A percentile compares a stretch with the other conserved stretches of the same genome.
Evolutionary conservation across 1,140 invertebrate genomes (phyloP).

Genomic region (Neotoxoptera formosana): DNA sequence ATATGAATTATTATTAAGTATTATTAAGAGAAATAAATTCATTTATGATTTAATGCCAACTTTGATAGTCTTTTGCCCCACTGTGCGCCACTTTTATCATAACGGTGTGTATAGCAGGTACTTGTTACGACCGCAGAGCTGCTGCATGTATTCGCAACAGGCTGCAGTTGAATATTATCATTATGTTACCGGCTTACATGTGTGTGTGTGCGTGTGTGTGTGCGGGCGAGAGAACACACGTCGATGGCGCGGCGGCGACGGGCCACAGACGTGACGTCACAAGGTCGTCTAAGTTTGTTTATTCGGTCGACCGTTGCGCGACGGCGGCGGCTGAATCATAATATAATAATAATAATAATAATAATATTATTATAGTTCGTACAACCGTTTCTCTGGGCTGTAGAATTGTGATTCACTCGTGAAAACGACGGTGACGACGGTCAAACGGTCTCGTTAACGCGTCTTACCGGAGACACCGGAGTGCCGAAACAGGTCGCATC

Average conservation of each 20-base stretch:
- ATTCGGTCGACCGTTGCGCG: not conserved
- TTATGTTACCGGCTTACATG: not conserved
- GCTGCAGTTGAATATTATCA: not conserved
- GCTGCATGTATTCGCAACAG: not conserved
- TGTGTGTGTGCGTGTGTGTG: not conserved
- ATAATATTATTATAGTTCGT: slow-evolving; percentile 5
- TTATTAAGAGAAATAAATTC: too few species aligned
- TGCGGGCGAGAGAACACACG: slow-evolving; percentile 7
- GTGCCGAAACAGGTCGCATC: not conserved
- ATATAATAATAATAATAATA: not conserved
- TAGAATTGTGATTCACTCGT: not conserved
- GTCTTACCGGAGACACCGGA: not conserved
- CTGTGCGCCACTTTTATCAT: too few species aligned
- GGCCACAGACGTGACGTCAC: slow-evolving; percentile 36
- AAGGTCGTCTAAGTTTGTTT: slow-evolving; percentile 54
- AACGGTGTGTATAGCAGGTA: not conserved
- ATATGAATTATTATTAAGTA: too few species aligned
- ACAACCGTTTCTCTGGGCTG: not conserved
- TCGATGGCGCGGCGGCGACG: too few species aligned
- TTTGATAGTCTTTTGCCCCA: too few species aligned
- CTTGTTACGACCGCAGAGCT: not conserved
- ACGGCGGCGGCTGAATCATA: not conserved
- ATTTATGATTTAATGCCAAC: too few species aligned
- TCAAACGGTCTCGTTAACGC: not conserved
- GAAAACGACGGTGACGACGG: not conserved